Percentiles rank a stretch among this genome's conserved stretches.
Evolutionary conservation across 2,113 vertebrate species (phyloP).

Genomic region (Ictalurus furcatus): DNA sequence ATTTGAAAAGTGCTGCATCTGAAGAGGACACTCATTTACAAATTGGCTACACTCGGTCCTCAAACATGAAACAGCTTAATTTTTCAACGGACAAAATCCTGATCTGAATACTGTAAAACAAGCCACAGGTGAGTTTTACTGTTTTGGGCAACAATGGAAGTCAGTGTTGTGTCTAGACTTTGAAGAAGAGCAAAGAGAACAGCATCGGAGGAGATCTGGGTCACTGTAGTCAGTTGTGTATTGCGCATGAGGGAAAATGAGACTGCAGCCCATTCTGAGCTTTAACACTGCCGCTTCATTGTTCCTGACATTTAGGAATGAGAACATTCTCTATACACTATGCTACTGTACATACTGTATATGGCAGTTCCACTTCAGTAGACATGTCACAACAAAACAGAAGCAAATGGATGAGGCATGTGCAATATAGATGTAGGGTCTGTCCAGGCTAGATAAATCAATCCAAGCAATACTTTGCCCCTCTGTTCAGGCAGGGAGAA

Average conservation of each 20-base stretch:
- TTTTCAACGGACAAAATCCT: neutral
- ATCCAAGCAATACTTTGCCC: constrained; percentile 1
- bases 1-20: neutral
- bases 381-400: neutral
- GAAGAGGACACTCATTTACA: constrained; percentile 18
- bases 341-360: neutral
- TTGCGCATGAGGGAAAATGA: neutral
- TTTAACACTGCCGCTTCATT: neutral
- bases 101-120: neutral
- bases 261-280: neutral
- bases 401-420: neutral
- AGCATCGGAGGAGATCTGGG: neutral
- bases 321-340: neutral
- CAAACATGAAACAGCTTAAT: neutral
- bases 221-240: neutral
- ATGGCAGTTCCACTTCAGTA: neutral
- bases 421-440: neutral
- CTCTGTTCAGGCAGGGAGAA: neutral
- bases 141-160: neutral
- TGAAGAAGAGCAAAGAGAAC: neutral
- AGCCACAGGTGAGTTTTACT: neutral
- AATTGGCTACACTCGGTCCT: constrained; percentile 11
- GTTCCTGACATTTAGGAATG: neutral
- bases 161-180: neutral
- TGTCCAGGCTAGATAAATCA: constrained; percentile 9